phyloP scores from a whole-genome alignment of 2,888 invertebrate genomes.

The Oscheius onirici region DNA sequence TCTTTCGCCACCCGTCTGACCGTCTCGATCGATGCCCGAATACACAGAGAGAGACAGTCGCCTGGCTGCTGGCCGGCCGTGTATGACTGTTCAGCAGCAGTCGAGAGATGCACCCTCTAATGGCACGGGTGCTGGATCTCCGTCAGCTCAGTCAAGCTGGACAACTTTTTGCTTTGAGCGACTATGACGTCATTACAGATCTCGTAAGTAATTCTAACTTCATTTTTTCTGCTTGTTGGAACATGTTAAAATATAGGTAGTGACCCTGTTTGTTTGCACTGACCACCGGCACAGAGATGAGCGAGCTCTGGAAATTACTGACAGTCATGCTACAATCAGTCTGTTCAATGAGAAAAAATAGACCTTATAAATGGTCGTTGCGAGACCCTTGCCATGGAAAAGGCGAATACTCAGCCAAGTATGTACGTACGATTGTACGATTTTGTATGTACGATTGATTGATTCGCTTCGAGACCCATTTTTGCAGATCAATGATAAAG shows the following conservation, averaged over 20 bases:
- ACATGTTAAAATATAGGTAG: background rate
- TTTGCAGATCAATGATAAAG: no score
- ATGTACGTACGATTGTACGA: no score
- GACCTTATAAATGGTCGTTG: no score
- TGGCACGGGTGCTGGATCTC: slow-evolving; percentile 87
- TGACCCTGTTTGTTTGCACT: slow-evolving; percentile 31
- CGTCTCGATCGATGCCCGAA: slow-evolving; percentile 32
- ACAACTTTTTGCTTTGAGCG: slow-evolving; percentile 87
- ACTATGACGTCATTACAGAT: slow-evolving; percentile 82
- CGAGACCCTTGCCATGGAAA: no score
- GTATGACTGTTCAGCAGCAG: slow-evolving; percentile 18
- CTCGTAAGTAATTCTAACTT: slow-evolving; percentile 44
- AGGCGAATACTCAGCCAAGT: no score
- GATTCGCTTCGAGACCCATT: no score
- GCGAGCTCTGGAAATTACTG: background rate
- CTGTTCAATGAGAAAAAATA: no score
- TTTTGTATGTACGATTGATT: no score
- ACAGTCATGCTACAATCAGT: no score
- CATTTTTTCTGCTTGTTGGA: background rate
- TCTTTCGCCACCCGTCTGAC: slow-evolving; percentile 28
- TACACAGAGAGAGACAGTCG: slow-evolving; percentile 22
- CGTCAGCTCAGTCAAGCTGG: slow-evolving; percentile 89
- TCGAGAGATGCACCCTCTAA: slow-evolving; percentile 84
- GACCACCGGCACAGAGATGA: slow-evolving; percentile 25
- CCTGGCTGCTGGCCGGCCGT: background rate